phyloP scores from a whole-genome alignment of 2,113 vertebrate genomes.

The Eulacestoma nigropectus region DNA sequence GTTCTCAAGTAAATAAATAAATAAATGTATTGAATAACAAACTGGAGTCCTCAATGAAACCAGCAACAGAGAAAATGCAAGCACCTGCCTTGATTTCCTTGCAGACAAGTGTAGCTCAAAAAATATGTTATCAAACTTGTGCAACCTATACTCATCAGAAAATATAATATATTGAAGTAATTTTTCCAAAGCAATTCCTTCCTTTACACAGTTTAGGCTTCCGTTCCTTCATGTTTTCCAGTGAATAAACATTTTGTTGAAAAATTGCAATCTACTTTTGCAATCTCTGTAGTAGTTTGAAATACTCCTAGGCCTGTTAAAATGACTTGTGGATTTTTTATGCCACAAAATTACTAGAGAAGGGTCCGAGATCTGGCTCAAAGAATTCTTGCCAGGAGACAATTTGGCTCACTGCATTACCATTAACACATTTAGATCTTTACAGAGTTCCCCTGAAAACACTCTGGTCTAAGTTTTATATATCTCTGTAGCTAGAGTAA shows the following conservation, averaged over 20 bases:
- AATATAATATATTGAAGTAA: neutral
- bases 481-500: neutral
- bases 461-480: neutral
- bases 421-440: neutral
- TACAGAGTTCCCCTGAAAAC: neutral
- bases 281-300: neutral
- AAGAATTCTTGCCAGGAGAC: neutral
- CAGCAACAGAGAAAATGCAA: neutral
- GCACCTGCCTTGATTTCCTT: neutral
- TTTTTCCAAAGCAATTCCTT: neutral
- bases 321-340: neutral
- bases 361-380: neutral
- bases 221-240: neutral
- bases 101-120: neutral
- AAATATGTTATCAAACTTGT: neutral
- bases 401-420: neutral
- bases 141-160: neutral
- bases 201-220: neutral
- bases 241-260: neutral
- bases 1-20: neutral
- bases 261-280: neutral
- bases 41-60: neutral
- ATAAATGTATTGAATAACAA: neutral
- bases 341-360: neutral
- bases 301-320: neutral